Evolutionary conservation across 2,113 vertebrate genomes (phyloP), one percentile per base, ranked within the genome.

Genomic region (Pterocles burchelli): DNA sequence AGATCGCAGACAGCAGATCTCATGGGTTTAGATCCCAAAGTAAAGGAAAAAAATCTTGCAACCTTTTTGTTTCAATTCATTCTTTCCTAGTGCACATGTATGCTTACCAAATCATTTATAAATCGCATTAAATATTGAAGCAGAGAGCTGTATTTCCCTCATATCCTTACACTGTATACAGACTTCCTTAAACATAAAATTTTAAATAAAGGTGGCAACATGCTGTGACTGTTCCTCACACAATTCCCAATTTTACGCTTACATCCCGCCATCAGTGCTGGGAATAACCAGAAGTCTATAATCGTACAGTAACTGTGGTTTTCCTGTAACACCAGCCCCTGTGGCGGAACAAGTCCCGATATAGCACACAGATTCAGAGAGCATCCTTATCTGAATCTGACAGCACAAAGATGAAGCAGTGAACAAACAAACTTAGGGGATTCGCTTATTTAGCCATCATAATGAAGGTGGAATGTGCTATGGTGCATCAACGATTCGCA

Each of bases 291-390:
- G 57, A 71, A 55, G 45, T 7, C 71, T 72, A 28, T 43, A 48
- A 28, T 13, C 51, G 20, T 3, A 51, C 71, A 19, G 1, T 7
- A 52, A 61, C 19, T 21, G 36, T 3, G 34, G 0, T 74, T 4
- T 36, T 76, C 20, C 34, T 65, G 24, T 38, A 59, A 52, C n/a
- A 25, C 9, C 34, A 79, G 59, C 28, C 34, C 16, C 70, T 16
- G 26, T 22, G n/a, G 70, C 33, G 13, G 65, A 85, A 65, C 41
- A 43, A 85, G 67, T 28, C 73, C 58, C 8, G 21, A 33, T 2
- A 11, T 1, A 36, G 3, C 3, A 0, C 67, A 38, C 38, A 43
- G 17, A 28, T 15, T 33, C 67, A 48, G 65, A 49, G 54, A 1
- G 0, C 7, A 2, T 48, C 79, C 74, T 80, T 36, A 19, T 31